Percentiles rank a stretch among this genome's conserved stretches.
phyloP scores from a whole-genome alignment of 2,113 vertebrate species.

The Apodemus speciosus region DNA sequence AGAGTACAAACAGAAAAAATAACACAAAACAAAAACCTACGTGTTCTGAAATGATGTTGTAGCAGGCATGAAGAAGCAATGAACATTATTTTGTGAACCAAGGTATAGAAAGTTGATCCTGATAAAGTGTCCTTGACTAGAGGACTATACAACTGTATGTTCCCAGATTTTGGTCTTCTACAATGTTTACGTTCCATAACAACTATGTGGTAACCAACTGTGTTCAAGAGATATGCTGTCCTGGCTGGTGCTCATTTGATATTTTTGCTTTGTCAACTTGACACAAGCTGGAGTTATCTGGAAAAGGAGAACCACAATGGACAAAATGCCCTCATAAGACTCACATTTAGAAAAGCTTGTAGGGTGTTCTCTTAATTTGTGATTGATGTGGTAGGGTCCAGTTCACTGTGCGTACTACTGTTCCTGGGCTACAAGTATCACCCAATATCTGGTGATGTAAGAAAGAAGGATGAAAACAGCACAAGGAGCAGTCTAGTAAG shows the following conservation, averaged over 20 bases:
- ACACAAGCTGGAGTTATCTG: neutral
- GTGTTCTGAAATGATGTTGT: neutral
- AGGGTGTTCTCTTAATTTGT: neutral
- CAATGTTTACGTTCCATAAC: neutral
- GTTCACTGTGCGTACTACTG: neutral
- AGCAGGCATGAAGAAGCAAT: neutral
- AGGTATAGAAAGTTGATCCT: neutral
- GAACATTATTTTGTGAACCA: neutral
- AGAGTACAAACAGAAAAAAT: neutral
- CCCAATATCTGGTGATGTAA: neutral
- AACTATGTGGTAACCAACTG: neutral
- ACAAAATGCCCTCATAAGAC: neutral
- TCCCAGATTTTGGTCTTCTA: neutral
- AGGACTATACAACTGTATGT: neutral
- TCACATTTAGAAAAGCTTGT: neutral
- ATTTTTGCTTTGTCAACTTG: neutral
- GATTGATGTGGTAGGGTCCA: neutral
- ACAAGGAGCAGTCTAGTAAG: neutral
- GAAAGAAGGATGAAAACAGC: neutral
- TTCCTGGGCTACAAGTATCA: neutral
- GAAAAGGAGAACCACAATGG: neutral
- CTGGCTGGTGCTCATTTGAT: too few relatives aligned
- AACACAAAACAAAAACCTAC: neutral
- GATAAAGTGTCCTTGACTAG: neutral
- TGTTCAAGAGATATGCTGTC: neutral